Evolutionary conservation across 2,888 invertebrate genomes (phyloP), one percentile per base, ranked within the genome.

Genomic region (Tanytarsus gracilentus): DNA sequence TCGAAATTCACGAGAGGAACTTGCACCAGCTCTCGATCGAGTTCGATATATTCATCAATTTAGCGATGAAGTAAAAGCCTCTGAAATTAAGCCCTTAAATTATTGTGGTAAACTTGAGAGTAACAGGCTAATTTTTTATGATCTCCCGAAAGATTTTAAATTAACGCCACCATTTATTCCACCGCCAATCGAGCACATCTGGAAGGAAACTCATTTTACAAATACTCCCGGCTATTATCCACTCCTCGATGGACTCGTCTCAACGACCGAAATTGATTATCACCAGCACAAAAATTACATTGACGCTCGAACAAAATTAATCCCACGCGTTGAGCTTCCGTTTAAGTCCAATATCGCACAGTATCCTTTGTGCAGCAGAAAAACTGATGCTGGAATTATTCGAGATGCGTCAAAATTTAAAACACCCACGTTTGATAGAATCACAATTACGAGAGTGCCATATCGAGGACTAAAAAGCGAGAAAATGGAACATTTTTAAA

Each of bases 31-130:
- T 1, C 7, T 36, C 11, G n/a, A 18, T 6, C 8, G 16, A 4
- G 53, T 53, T 53, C 53, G 25, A 8, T 53, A 53, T 39, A n/a
- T 53, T 21, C 53, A 53, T 23, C 53, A 53, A 23, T 53, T 53
- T 25, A 53, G 23, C 8, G 53, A 53, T 33, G 39, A 53, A 53
- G 27, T 53, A 4, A 53, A 53, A 36, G 36, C 21, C 8, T 14
- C 16, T 11, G 36, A n/a, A 9, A 8, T 53, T 8, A 36, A 33
- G n/a, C 36, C 53, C 7, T n/a, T 36, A 16, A 21, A 53, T 9
- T 39, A 23, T 21, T 33, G 14, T 23, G 11, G 21, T 23, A 44
- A 23, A 23, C 44, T 18, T 11, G 16, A 8, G 4, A 18, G 44
- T 9, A 23, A 44, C 23, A 9, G 8, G 9, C 27, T n/a, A 1